Evolutionary conservation across 2,797 vertebrate genomes (phyloP), one percentile per base, ranked within the genome.

Genomic region (Heteromormyrus szaboi): DNA sequence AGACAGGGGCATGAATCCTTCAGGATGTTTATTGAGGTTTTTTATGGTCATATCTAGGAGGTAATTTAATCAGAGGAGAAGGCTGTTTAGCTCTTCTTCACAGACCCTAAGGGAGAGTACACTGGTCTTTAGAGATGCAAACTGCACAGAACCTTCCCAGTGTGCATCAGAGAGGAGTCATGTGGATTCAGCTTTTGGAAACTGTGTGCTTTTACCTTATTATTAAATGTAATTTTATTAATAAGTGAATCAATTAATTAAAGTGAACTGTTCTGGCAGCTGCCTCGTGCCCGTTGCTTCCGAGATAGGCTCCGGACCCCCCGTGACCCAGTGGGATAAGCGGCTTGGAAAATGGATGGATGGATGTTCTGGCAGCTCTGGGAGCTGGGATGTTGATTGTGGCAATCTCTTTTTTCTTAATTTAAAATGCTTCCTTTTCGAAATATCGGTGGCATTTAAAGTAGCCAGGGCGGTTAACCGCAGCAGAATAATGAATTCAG

Each of bases 181-280:
- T 11, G 19, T 17, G 44, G 44, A 51, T 25, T 85, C 81, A 48
- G 22, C 48, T 51, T 50, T 85, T 22, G 81, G 19, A 84, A 41
- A 22, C 41, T n/a, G 37, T 48, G 46, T 48, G 44, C n/a, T 41
- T 25, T n/a, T 85, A 51, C 11, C 22, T 29, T 51, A 29, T 51
- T 51, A 29, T 85, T 85, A 50, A 85, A 85, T 51, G 12, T 48
- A 48, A 51, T 85, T 85, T 85, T 85, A 85, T 85, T 85, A 85
- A 14, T 17, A 25, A 25, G 44, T 85, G 41, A 48, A 85, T 85
- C 50, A 51, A 85, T 51, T 85, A 22, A 51, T 85, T 85, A 85
- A 51, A 85, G 46, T 48, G 81, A 85, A 12, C 33, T 50, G n/a
- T 29, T 12, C 17, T 25, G 25, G 25, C n/a, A 12, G 50, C 1